phyloP scores from a whole-genome alignment of 2,888 invertebrate genomes.

The Muschampia plurimacula region DNA sequence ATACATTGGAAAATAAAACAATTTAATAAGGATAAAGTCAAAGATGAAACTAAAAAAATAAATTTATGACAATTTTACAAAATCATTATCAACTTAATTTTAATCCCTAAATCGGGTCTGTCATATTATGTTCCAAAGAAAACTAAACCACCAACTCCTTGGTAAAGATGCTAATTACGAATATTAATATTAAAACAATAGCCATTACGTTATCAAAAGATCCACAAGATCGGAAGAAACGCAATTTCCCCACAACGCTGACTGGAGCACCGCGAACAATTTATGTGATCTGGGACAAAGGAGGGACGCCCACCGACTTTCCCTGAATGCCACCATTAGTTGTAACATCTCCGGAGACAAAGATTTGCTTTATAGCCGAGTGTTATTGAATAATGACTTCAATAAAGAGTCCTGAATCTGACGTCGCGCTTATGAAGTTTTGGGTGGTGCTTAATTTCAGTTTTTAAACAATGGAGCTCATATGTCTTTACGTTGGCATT shows the following conservation, averaged over 20 bases:
- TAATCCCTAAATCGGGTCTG: background rate
- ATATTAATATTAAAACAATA: slow-evolving; percentile 79
- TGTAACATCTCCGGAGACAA: slow-evolving; percentile 52
- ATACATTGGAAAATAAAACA: no score
- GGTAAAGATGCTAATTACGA: slow-evolving; percentile 58
- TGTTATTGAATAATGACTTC: slow-evolving; percentile 43
- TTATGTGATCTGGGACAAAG: slow-evolving; percentile 67
- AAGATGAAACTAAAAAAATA: background rate
- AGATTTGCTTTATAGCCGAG: slow-evolving; percentile 53
- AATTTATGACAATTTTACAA: background rate
- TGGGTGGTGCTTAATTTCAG: slow-evolving; percentile 21
- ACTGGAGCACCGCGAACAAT: slow-evolving; percentile 55
- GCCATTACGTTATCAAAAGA: slow-evolving; percentile 65
- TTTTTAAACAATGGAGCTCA: slow-evolving; percentile 25
- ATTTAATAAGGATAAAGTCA: background rate
- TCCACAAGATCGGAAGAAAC: slow-evolving; percentile 52
- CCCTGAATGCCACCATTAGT: slow-evolving; percentile 59
- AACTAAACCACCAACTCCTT: background rate
- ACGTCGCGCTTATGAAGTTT: slow-evolving; percentile 43
- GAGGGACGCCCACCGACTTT: slow-evolving; percentile 55
- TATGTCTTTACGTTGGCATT: background rate
- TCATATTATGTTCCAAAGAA: background rate
- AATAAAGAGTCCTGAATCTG: slow-evolving; percentile 30
- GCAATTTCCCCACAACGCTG: slow-evolving; percentile 57
- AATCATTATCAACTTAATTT: background rate